phyloP scores from a whole-genome alignment of 92 coral and sea anemone species.

The Phenganax marumi region DNA sequence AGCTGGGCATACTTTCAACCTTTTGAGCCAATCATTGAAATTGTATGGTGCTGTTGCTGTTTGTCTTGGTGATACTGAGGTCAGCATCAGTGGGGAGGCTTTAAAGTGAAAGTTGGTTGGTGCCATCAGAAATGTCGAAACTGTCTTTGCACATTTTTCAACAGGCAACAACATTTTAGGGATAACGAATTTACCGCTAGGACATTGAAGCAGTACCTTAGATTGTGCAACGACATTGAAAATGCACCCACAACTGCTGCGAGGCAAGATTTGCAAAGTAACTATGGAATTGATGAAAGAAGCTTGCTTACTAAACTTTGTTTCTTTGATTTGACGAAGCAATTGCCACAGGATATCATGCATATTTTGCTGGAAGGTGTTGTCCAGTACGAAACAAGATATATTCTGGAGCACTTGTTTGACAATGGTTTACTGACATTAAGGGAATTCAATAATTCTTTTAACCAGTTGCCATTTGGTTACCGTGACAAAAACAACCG shows the following conservation, averaged over 20 bases:
- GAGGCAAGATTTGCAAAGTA: constrained; percentile 11
- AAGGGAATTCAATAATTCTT: not conserved
- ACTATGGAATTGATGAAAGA: not conserved
- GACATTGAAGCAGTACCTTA: not conserved
- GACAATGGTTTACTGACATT: not conserved
- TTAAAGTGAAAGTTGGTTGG: constrained; percentile 25
- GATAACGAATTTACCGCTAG: constrained; percentile 7
- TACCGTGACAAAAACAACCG: too few species aligned
- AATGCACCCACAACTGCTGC: not conserved
- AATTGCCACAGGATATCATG: too few species aligned
- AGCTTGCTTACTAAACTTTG: not conserved
- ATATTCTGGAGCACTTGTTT: not conserved
- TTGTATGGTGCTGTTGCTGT: too few species aligned
- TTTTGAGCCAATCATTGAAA: too few species aligned
- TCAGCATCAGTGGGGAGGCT: not conserved
- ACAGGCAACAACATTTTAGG: constrained; percentile 18
- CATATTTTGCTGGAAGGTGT: too few species aligned
- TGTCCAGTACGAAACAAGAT: not conserved
- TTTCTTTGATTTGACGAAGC: too few species aligned
- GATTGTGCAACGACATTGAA: constrained; percentile 28
- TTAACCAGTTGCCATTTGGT: too few species aligned
- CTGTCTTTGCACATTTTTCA: constrained; percentile 9
- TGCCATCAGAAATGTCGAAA: constrained; percentile 28
- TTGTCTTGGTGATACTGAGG: not conserved
- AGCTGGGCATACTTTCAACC: too few species aligned